Base-by-base conservation (phyloP, 2,888 invertebrate genomes). In the Nomada hirtipes region DNA sequence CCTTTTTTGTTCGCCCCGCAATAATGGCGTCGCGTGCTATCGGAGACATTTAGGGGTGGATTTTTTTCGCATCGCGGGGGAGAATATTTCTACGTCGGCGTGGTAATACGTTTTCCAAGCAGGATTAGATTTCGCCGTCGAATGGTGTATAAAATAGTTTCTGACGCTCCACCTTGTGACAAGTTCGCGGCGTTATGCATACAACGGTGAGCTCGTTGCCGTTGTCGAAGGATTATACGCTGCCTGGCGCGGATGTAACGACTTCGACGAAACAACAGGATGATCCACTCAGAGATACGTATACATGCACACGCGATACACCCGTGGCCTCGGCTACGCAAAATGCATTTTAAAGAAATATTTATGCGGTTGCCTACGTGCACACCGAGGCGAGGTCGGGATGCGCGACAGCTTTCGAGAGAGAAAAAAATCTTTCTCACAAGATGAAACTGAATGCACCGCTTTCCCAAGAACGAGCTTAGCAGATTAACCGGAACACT, bases 201-300 rank as follows among this genome's bases (percentile, higher is more conserved):
- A 72, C 72, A 60, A 65, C 74, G 47, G 29, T 36, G 55, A 50
- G 52, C 26, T 57, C n/a, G 53, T 69, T 52, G 61, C 4, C 59
- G 79, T 36, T 60, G 72, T 72, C 67, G 55, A 59, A 52, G 75
- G 75, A 80, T 76, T 82, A 81, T 65, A 76, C 60, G 42, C n/a
- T 13, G 60, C 29, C 44, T 67, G 20, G 15, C 59, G 4, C 18
- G 53, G 67, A 59, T 68, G 75, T 82, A 79, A 79, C 83, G 55
- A 79, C 65, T 82, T 82, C 61, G 75, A 75, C 79, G 74, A 72
- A 79, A 71, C 76, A 73, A 44, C 64, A 7, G 70, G 77, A 71
- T 77, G 47, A 82, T 75, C 75, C 82, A 59, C 23, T 20, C 60
- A n/a, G 70, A 59, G 57, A 52, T 55, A 65, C 47, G 60, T 9